Percentiles rank a stretch among this genome's conserved stretches.
Conservation (phyloP, 2,888 invertebrate genomes). For the Mesochorus sp. region DNA sequence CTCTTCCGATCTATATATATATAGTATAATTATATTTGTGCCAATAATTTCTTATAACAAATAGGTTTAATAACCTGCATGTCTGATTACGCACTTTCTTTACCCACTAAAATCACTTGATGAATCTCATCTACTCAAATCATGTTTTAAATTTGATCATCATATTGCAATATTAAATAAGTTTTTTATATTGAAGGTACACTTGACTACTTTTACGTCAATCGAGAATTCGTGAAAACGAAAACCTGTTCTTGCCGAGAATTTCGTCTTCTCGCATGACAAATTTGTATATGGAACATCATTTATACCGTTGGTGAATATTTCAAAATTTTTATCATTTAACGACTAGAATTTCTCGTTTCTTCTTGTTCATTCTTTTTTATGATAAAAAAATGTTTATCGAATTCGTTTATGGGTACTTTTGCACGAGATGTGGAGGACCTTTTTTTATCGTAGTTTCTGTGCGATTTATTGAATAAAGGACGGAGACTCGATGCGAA, state of each 20-base stretch:
- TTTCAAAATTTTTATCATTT: background rate
- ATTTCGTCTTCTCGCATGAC: slow-evolving; percentile 7
- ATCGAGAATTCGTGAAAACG: slow-evolving; percentile 9
- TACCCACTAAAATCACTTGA: too few relatives aligned
- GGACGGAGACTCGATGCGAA: background rate
- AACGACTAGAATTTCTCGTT: background rate
- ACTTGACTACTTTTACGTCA: background rate
- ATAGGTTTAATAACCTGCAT: too few relatives aligned
- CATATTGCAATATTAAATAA: too few relatives aligned
- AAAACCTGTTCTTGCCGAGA: slow-evolving; percentile 43
- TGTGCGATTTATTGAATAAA: background rate
- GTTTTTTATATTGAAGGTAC: background rate
- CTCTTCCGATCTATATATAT: too few relatives aligned
- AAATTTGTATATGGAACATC: background rate
- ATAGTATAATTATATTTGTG: too few relatives aligned
- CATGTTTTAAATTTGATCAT: too few relatives aligned
- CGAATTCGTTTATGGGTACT: background rate
- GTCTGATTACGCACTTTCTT: too few relatives aligned
- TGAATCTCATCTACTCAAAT: too few relatives aligned
- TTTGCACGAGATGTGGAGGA: background rate
- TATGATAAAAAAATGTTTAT: slow-evolving; percentile 3
- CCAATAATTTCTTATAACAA: too few relatives aligned
- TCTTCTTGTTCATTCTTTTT: background rate
- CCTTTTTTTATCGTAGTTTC: slow-evolving; percentile 20
- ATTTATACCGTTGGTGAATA: background rate